Conservation (phyloP, 2,797 vertebrate genomes). For the Cirrhinus mrigala region DNA sequence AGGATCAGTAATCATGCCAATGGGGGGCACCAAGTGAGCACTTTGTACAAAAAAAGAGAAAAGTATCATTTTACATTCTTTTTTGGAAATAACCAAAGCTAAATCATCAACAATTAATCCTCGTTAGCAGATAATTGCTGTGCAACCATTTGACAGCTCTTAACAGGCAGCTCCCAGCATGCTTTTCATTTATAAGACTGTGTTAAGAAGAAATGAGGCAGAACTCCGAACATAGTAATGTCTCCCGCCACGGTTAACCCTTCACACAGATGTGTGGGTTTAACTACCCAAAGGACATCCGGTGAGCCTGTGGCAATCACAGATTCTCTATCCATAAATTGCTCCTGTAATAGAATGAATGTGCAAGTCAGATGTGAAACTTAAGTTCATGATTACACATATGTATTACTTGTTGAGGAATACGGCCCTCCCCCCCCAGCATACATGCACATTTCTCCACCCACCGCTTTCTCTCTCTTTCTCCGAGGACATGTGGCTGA, state of each 20-base stretch:
- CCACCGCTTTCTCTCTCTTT: constrained; percentile 31
- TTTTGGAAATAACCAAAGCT: constrained; percentile 50
- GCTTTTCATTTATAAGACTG: constrained; percentile 61
- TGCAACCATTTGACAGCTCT: constrained; percentile 60
- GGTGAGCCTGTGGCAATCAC: constrained; percentile 22
- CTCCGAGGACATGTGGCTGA: constrained; percentile 33
- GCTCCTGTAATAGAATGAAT: constrained; percentile 35
- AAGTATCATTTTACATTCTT: background rate
- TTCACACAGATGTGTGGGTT: constrained; percentile 37
- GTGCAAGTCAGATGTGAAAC: constrained; percentile 22
- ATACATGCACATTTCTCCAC: constrained; percentile 9
- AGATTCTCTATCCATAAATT: constrained; percentile 39
- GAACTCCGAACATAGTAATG: constrained; percentile 56
- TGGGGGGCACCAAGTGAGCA: background rate
- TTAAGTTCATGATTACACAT: constrained; percentile 30
- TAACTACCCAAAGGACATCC: constrained; percentile 30
- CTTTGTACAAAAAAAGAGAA: constrained; percentile 4
- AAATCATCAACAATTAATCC: constrained; percentile 66
- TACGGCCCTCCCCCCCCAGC: background rate
- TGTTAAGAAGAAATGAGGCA: constrained; percentile 58
- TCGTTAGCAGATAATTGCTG: constrained; percentile 62
- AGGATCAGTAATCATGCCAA: background rate
- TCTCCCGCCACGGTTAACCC: constrained; percentile 43
- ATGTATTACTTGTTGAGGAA: constrained; percentile 26
- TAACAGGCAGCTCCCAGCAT: constrained; percentile 56